Conservation (phyloP, 2,888 invertebrate genomes). For the Lacanobia wlatinum region DNA sequence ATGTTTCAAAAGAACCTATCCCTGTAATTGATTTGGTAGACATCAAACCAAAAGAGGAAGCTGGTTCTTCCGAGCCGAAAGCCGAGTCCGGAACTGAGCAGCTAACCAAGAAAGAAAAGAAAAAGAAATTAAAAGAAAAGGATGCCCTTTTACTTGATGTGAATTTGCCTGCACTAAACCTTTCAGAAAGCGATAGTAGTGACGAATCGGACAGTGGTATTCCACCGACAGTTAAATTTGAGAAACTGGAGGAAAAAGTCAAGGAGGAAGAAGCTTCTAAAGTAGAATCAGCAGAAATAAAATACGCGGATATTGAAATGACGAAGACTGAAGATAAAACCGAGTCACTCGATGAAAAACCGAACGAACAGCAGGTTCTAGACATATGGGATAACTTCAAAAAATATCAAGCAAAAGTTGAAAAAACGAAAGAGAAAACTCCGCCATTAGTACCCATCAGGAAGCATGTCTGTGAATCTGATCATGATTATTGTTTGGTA, state of each 20-base stretch:
- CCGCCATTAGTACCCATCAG: constrained; percentile 87
- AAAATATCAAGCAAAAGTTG: constrained; percentile 93
- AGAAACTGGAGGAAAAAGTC: constrained; percentile 68
- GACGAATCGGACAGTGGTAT: constrained; percentile 91
- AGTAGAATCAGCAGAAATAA: constrained; percentile 57
- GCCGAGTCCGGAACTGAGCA: constrained; percentile 77
- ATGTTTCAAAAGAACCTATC: constrained; percentile 79
- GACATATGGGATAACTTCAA: constrained; percentile 95
- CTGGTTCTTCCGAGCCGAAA: constrained; percentile 79
- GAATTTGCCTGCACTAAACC: constrained; percentile 94
- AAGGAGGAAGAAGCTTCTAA: constrained; percentile 66
- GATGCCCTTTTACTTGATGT: constrained; percentile 88
- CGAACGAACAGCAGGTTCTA: constrained; percentile 91
- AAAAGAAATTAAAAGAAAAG: constrained; percentile 87
- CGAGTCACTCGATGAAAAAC: constrained; percentile 86
- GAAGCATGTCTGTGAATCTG: constrained; percentile 92
- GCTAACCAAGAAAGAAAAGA: constrained; percentile 85
- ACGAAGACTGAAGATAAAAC: constrained; percentile 74
- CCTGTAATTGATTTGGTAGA: constrained; percentile 84
- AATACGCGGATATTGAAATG: constrained; percentile 51
- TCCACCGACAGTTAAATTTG: constrained; percentile 74
- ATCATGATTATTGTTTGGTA: constrained; percentile 94
- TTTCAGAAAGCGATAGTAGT: constrained; percentile 96
- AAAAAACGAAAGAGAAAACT: constrained; percentile 88
- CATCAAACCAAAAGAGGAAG: constrained; percentile 80